Base-by-base conservation (phyloP, 2,113 vertebrate genomes). In the Piaya cayana region DNA sequence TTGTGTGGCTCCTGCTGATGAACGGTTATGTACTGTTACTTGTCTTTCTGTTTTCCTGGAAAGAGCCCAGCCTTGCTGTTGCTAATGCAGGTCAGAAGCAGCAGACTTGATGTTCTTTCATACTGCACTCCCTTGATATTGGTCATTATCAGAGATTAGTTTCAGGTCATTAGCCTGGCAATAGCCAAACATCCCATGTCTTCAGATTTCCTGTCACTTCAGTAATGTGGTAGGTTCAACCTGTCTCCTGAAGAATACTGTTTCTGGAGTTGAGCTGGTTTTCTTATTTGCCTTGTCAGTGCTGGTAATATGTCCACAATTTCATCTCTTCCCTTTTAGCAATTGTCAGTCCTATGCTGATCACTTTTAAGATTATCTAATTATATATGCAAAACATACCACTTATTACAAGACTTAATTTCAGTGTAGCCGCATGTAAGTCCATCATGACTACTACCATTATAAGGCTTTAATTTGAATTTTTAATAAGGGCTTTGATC, bases 401-500 rank as follows among this genome's bases (percentile, higher is more conserved):
- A 37, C 67, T 88, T 94, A 86, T 82, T 77, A 88, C 32, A 69
- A 63, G 58, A 69, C 79, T 83, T 92, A 69, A 93, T 93, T 96
- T 95, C 45, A 67, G 94, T 92, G 65, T 52, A 88, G 63, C 26
- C 5, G 3, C 26, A 9, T 91, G 64, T 82, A 88, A 94, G 90
- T 91, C 94, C 87, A 43, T 95, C 94, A 70, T 80, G 90, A 95
- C 87, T 93, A 52, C 39, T 71, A 56, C 76, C 42, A 89, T 94
- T 93, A 86, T 58, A 80, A 70, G 8, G 3, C 43, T 92, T 91
- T 88, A 86, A 94, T 93, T 70, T 95, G 59, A 90, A 88, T 95
- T 95, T 85, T 90, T 92, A 95, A 72, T 95, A 60, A 88, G 76
- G 75, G 32, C 84, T 95, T 95, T 95, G 90, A 96, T 96, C 92